Base-by-base conservation (phyloP, 2,113 vertebrate species). In the Rhinolophus ferrumequinum region DNA sequence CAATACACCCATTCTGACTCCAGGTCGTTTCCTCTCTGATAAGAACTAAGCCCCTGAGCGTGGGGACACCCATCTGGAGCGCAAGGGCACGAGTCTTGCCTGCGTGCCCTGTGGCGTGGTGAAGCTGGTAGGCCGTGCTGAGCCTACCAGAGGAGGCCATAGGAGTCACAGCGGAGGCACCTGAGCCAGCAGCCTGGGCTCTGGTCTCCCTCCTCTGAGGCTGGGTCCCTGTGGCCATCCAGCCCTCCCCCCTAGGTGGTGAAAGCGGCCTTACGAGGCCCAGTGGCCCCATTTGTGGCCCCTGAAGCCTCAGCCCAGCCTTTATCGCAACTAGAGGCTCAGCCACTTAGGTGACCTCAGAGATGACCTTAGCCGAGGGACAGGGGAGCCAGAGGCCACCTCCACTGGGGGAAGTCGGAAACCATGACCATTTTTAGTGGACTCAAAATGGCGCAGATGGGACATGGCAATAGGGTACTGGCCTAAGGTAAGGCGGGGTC, bases 1-100 rank as follows among this genome's bases (percentile, higher is more conserved):
- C 0, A 5, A 28, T 0, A 13, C 0, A 0, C 6, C 54, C 16
- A 0, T 38, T 26, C 44, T n/a, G 3, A 2, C 18, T 9, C 18
- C 4, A 8, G 60, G 26, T 15, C n/a, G 1, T 18, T 6, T 44
- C 22, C 58, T 64, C 69, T 62, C 35, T 3, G 76, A n/a, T 1
- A 19, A 41, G n/a, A 24, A 15, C 18, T 0, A 21, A 87, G 0
- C 13, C 0, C 0, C 56, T 21, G 56, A 7, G 4, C 1, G 2
- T 3, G 3, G 30, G 35, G 6, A 44, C 81, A 10, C 8, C 15
- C 35, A 0, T 19, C 6, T 0, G 8, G 69, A 16, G 62, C 15
- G 2, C 35, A 7, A 2, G 1, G 16, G 33, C 24, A 28, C 11
- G 13, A 4, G 10, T 22, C 6, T 1, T 5, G 19, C 38, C 18